These are phyloP conservation scores for Hydrozoanthus gracilis DNA, from an alignment of 92 coral and sea anemone genomes.

Conservation along the genomic window DNA sequence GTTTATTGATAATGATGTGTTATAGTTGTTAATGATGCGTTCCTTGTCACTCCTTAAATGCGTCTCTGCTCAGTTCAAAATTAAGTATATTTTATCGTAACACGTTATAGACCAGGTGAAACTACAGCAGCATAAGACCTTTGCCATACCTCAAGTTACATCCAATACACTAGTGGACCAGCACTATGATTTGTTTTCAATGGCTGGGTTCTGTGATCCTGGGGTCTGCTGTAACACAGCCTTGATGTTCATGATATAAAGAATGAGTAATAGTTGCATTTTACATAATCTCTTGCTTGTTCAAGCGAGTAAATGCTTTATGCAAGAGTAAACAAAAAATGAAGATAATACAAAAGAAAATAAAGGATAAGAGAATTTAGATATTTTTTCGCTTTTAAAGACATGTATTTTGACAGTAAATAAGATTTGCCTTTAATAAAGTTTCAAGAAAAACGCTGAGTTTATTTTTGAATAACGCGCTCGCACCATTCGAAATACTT, in stretches of 20 bases:
- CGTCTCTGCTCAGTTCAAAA: too few species aligned
- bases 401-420: neutral
- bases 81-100: too few species aligned
- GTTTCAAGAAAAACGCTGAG: neutral
- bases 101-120: too few species aligned
- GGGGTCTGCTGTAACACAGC: neutral
- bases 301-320: neutral
- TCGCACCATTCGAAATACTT: neutral
- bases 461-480: neutral
- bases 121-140: too few species aligned
- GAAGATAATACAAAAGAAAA: neutral
- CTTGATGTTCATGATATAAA: neutral
- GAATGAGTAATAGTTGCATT: neutral
- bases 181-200: too few species aligned
- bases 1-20: too few species aligned
- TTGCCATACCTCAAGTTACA: too few species aligned
- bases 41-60: too few species aligned
- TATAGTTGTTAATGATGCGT: too few species aligned
- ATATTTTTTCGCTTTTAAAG: slow-evolving; percentile 3
- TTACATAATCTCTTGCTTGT: neutral
- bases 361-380: neutral
- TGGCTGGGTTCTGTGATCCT: too few species aligned
- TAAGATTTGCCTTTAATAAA: neutral
- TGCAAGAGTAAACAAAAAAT: neutral
- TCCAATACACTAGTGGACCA: too few species aligned